Base-by-base conservation (phyloP, 2,113 vertebrate genomes). In the Columba livia region DNA sequence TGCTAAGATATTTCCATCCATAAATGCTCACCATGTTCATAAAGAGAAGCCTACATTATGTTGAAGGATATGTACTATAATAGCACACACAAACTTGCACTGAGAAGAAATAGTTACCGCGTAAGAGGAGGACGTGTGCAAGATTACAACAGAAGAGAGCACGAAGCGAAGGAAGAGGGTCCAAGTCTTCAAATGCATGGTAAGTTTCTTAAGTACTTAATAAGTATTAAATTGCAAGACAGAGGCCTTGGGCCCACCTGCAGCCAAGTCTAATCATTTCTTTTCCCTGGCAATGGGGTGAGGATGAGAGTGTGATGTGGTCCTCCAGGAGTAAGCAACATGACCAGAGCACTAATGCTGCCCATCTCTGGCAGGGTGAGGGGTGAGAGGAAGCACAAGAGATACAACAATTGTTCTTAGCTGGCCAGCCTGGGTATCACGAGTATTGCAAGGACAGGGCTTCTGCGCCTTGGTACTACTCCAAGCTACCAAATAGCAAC, bases 371-470 rank as follows among this genome's bases (percentile, higher is more conserved):
- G 42, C 34, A 54, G 2, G 0, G 0, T 7, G 29, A 90, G 23
- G 7, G 10, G n/a, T 36, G 38, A 51, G 48, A 54, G 23, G 14
- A 31, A 75, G 12, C 57, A 42, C 54, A 44, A 42, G 28, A 77
- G 14, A 38, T 2, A 8, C 0, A 0, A 2, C 13, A 56, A 1
- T 2, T 42, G 28, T 1, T 73, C 15, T 38, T 24, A n/a, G 21
- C 57, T 57, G 40, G 29, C 40, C 47, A 44, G 16, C 3, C 3
- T 2, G 16, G 71, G 31, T 26, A 28, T 19, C 21, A 1, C 4
- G 34, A 20, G 16, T 8, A 24, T 2, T 38, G 28, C 38, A 66
- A 2, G 28, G 26, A 51, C 66, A 64, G 18, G 2, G 19, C 16
- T 21, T 1, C 21, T 20, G 29, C 48, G 23, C 25, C 57, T 32